phyloP scores from a whole-genome alignment of 2,888 invertebrate genomes.

The Rhamnusium bicolor region DNA sequence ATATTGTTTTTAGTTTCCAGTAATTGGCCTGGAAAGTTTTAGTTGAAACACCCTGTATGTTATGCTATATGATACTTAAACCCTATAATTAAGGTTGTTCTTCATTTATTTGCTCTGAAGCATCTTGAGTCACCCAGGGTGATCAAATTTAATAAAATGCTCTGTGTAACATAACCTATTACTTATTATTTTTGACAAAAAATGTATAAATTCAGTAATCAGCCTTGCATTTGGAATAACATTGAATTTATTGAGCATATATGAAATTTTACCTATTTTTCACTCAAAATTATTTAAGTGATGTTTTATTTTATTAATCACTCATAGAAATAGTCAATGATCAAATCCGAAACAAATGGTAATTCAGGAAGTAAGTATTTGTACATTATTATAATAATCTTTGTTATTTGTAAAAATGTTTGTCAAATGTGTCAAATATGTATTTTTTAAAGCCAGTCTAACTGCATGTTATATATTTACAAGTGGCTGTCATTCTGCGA shows the following conservation, averaged over 20 bases:
- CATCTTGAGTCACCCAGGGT: no score
- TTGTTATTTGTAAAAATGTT: background rate
- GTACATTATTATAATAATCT: background rate
- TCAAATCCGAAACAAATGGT: background rate
- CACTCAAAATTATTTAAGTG: background rate
- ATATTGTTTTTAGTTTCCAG: no score
- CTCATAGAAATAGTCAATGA: background rate
- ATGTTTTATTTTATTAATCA: background rate
- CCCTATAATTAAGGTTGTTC: no score
- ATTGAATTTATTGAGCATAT: background rate
- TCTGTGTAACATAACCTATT: no score
- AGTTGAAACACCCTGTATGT: no score
- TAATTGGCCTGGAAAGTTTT: no score
- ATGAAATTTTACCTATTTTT: background rate
- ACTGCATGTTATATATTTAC: background rate
- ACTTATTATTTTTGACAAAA: no score
- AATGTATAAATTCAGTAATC: no score
- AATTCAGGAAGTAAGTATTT: background rate
- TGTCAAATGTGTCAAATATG: background rate
- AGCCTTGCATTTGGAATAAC: no score
- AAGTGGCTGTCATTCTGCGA: background rate
- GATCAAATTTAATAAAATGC: no score
- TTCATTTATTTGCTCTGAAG: no score
- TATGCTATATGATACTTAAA: no score
- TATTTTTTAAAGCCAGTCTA: background rate